Conservation (phyloP, 2,113 vertebrate genomes). For the Capreolus pygargus region DNA sequence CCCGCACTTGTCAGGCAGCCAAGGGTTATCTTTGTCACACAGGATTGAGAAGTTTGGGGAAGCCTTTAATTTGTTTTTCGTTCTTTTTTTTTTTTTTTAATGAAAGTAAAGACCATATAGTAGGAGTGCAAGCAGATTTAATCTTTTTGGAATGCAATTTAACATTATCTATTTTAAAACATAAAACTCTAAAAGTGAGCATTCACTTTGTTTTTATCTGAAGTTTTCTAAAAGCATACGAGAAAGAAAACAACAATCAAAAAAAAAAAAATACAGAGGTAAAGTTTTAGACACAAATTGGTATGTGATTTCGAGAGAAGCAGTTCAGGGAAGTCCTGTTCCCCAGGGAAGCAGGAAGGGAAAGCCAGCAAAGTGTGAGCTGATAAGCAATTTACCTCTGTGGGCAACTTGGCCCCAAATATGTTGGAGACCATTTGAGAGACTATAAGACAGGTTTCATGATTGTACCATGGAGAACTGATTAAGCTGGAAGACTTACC, state of each 20-base stretch:
- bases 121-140: not conserved
- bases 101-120: not conserved
- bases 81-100: not conserved
- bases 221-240: not conserved
- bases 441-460: not conserved
- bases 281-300: not conserved
- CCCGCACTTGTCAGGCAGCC: not conserved
- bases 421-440: not conserved
- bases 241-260: not conserved
- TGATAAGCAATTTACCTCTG: not conserved
- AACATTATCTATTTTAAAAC: not conserved
- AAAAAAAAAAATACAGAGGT: not conserved
- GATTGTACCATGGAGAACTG: not conserved
- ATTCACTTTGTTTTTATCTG: not conserved
- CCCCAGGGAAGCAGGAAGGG: too few species aligned
- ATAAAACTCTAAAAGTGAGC: not conserved
- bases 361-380: not conserved
- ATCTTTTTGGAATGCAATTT: constrained; percentile 1
- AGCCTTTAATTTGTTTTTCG: not conserved
- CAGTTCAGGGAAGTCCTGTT: not conserved
- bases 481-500: not conserved
- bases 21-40: not conserved
- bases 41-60: not conserved
- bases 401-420: not conserved
- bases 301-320: not conserved